A percentile compares a stretch with the other conserved stretches of the same genome.
phyloP scores from a whole-genome alignment of 2,113 vertebrate genomes.

The Oplegnathus fasciatus region DNA sequence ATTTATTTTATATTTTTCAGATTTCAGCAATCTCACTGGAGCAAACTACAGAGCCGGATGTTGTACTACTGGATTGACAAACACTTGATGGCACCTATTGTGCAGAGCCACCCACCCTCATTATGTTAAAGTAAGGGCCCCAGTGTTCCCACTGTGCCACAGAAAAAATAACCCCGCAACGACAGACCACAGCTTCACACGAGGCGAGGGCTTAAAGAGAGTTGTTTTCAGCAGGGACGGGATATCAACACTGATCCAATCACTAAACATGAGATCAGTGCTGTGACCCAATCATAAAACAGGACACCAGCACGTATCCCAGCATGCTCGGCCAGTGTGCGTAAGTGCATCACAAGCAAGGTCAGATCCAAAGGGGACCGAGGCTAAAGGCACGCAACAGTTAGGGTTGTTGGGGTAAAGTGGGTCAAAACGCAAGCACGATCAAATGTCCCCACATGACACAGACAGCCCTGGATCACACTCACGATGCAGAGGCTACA shows the following conservation, averaged over 20 bases:
- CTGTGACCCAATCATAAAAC: conserved; percentile 71
- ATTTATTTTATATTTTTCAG: neutral
- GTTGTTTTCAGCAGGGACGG: conserved; percentile 45
- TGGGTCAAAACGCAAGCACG: conserved; percentile 59
- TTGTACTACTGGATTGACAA: neutral
- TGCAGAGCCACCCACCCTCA: conserved; percentile 21
- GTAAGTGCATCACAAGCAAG: conserved; percentile 36
- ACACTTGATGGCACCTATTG: conserved; percentile 5
- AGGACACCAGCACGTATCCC: conserved; percentile 63
- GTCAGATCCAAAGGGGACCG: conserved; percentile 35
- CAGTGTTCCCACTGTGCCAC: conserved; percentile 22
- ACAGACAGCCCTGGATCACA: conserved; percentile 1
- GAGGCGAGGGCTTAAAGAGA: conserved; percentile 48
- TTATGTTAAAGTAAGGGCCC: neutral
- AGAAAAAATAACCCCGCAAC: neutral
- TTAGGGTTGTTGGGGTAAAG: conserved; percentile 48
- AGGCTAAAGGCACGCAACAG: conserved; percentile 54
- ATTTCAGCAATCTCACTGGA: neutral
- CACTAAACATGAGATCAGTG: conserved; percentile 68
- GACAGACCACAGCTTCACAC: conserved; percentile 35
- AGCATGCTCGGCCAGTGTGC: conserved; percentile 41
- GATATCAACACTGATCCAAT: conserved; percentile 67
- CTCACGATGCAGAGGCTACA: neutral
- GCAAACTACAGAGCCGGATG: neutral
- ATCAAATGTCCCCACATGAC: conserved; percentile 37